These are phyloP conservation scores for Morone chrysops DNA, from an alignment of 2,113 vertebrate species.

Conservation along the genomic window DNA sequence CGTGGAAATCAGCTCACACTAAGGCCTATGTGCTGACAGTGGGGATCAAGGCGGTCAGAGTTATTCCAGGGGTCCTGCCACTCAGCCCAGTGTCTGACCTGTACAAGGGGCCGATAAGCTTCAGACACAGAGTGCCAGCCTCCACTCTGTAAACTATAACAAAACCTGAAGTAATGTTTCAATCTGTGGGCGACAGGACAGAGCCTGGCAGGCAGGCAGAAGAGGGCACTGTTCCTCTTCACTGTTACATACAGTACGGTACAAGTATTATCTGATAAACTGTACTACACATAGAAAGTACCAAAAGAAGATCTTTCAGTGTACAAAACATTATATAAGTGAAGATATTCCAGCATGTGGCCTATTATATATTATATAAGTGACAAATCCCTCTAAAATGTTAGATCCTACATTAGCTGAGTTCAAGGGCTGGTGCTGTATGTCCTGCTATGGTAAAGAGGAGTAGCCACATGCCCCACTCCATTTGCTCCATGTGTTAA, in stretches of 20 bases:
- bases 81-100: slow-evolving; percentile 61
- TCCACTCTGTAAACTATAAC: slow-evolving; percentile 50
- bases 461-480: slow-evolving; percentile 42
- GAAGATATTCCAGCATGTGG: too few relatives aligned
- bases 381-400: not conserved
- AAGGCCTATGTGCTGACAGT: slow-evolving; percentile 75
- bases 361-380: too few relatives aligned
- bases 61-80: slow-evolving; percentile 73
- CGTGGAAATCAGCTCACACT: slow-evolving; percentile 77
- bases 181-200: slow-evolving; percentile 37
- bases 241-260: slow-evolving; percentile 7
- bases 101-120: slow-evolving; percentile 71
- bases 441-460: slow-evolving; percentile 27
- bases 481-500: slow-evolving; percentile 68
- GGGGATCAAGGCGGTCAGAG: slow-evolving; percentile 72
- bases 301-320: not conserved
- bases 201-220: slow-evolving; percentile 56
- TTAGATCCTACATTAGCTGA: not conserved
- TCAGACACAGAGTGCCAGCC: slow-evolving; percentile 50
- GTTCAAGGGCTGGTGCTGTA: not conserved
- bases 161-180: slow-evolving; percentile 60
- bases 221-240: slow-evolving; percentile 76
- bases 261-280: not conserved
- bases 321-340: slow-evolving; percentile 1
- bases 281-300: not conserved